Evolutionary conservation across 2,113 vertebrate species (phyloP).

Genomic region (Sorex araneus): DNA sequence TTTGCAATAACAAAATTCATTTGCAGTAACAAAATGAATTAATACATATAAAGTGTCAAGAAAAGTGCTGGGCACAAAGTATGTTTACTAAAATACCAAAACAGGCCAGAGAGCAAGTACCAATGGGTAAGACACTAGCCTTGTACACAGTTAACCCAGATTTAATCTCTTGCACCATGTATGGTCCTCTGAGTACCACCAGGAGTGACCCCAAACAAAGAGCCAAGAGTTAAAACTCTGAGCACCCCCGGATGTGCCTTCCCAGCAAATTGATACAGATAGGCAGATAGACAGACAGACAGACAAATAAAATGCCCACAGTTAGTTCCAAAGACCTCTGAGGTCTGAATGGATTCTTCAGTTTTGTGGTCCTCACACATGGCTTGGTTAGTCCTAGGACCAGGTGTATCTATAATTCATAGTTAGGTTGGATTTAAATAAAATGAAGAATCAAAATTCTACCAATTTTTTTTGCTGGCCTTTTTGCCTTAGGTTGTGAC

Average conservation of each 20-base stretch:
- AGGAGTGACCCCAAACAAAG: too few relatives aligned
- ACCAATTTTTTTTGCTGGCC: constrained; percentile 21
- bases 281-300: too few relatives aligned
- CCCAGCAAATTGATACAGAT: too few relatives aligned
- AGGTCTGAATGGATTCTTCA: background rate
- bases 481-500: background rate
- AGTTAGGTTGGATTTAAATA: background rate
- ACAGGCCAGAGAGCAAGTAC: too few relatives aligned
- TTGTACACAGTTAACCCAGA: too few relatives aligned
- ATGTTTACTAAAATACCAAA: background rate
- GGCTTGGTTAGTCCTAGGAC: background rate
- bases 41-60: background rate
- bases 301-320: background rate
- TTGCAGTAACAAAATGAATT: background rate
- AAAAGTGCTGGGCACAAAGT: background rate
- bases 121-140: too few relatives aligned
- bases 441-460: background rate
- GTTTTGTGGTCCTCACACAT: background rate
- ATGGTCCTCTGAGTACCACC: too few relatives aligned
- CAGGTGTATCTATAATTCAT: background rate
- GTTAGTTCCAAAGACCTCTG: background rate
- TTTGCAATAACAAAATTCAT: background rate
- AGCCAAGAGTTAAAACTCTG: background rate
- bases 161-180: too few relatives aligned
- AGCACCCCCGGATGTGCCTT: background rate